A percentile compares a stretch with the other conserved stretches of the same genome.
These are phyloP conservation scores for Eurystomus gularis DNA, from an alignment of 2,113 vertebrate genomes.

Conservation along the genomic window DNA sequence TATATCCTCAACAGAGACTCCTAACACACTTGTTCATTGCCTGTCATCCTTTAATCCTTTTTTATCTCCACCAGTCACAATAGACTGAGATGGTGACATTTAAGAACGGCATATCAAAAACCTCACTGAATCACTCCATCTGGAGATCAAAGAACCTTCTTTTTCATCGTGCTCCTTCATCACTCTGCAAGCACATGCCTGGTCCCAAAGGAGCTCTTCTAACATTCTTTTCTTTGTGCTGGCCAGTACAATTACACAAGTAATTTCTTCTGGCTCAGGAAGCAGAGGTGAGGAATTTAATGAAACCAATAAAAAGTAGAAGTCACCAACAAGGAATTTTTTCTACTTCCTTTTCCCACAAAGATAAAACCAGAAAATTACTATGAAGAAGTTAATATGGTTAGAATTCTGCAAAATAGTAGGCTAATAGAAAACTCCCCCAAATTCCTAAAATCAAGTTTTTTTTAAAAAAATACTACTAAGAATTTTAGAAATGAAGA, in stretches of 20 bases:
- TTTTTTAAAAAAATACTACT: neutral
- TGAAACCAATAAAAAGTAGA: neutral
- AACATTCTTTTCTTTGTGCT: neutral
- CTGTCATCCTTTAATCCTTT: neutral
- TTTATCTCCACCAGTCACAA: neutral
- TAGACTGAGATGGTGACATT: neutral
- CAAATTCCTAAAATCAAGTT: neutral
- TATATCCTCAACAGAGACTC: neutral
- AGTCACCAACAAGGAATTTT: neutral
- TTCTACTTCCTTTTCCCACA: neutral
- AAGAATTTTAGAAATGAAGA: neutral
- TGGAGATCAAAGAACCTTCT: neutral
- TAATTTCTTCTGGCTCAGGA: neutral
- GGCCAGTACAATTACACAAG: neutral
- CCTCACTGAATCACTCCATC: neutral
- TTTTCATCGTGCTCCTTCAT: neutral
- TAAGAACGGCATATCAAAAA: neutral
- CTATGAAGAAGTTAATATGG: accelerated
- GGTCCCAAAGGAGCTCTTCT: neutral
- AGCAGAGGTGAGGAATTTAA: neutral
- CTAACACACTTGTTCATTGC: neutral
- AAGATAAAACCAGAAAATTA: neutral
- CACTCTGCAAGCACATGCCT: neutral
- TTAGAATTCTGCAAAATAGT: neutral
- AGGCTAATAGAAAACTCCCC: neutral